Conservation (phyloP, 2,113 vertebrate species). For the Podarcis cretensis region DNA sequence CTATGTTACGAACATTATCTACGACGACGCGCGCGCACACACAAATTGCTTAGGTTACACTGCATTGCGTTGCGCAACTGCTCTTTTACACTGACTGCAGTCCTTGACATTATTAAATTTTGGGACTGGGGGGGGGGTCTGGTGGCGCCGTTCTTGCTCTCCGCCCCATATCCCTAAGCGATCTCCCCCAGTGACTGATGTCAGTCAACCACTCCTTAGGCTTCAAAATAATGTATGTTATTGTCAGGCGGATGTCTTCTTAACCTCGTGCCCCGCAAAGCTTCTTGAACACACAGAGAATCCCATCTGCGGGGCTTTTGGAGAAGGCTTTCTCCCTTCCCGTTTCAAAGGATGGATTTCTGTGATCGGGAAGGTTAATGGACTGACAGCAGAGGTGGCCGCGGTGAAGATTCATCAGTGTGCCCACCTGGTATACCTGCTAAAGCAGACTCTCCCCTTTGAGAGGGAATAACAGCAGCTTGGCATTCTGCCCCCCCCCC, state of each 20-base stretch:
- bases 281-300: constrained; percentile 11
- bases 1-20: constrained; percentile 25
- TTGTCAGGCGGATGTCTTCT: constrained; percentile 3
- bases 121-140: not conserved
- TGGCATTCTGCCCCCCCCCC: constrained; percentile 8
- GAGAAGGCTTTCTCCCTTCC: constrained; percentile 24
- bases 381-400: constrained; percentile 20
- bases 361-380: constrained; percentile 41
- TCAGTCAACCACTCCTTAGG: constrained; percentile 6
- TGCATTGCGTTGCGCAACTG: constrained; percentile 12
- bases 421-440: not conserved
- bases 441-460: constrained; percentile 26
- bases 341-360: not conserved
- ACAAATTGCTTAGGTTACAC: not conserved
- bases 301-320: not conserved
- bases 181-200: constrained; percentile 20
- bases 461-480: constrained; percentile 3
- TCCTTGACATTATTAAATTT: constrained; percentile 27
- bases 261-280: constrained; percentile 3
- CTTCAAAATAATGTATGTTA: constrained; percentile 11
- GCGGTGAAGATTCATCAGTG: constrained; percentile 4
- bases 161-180: not conserved
- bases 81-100: not conserved
- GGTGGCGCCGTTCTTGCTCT: not conserved
- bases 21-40: constrained; percentile 4